Base-by-base conservation (phyloP, 2,797 vertebrate species). In the Falco berigora region DNA sequence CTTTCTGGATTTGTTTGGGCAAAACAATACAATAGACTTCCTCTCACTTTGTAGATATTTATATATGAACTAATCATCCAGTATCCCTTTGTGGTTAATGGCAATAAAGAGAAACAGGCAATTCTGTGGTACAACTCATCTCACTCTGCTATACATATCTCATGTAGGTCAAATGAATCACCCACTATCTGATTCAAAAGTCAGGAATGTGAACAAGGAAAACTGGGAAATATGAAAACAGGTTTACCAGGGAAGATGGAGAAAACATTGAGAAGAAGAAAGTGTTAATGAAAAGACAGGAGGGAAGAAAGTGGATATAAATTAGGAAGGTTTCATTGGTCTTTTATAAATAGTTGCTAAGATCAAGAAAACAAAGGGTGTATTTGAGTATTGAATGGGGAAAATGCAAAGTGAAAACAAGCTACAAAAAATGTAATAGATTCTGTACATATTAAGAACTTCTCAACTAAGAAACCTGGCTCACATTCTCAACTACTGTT, bases 161-260 rank as follows among this genome's bases (percentile, higher is more conserved):
- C 74, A 96, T 76, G n/a, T 88, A 92, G 69, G 83, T 93, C 77
- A 88, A 75, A 92, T 94, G 69, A 96, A 88, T 95, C 81, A 85
- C 38, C 23, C 25, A 4, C 20, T 73, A 25, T 78, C 73, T 95
- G 79, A 94, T 85, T 88, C 71, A 76, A 84, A 90, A 90, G 18
- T 88, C 88, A 62, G 73, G 79, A 93, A 94, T 79, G 74, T 67
- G 92, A 82, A 69, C 34, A 83, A 52, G 38, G 34, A 68, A 62
- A 59, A 83, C 7, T 40, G 24, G 24, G 63, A 86, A 92, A 66
- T 8, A 71, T 38, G 53, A 73, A 78, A 90, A 78, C 40, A 32
- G 9, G 22, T 86, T 90, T 88, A 66, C 92, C 62, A 44, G 44
- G 34, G 36, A 21, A 88, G 27, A 55, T 14, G 44, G 27, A 78